Percentiles rank a stretch among this genome's conserved stretches.
Evolutionary conservation across 2,113 vertebrate species (phyloP).

Genomic region (Cyphomyrus discorhynchus): DNA sequence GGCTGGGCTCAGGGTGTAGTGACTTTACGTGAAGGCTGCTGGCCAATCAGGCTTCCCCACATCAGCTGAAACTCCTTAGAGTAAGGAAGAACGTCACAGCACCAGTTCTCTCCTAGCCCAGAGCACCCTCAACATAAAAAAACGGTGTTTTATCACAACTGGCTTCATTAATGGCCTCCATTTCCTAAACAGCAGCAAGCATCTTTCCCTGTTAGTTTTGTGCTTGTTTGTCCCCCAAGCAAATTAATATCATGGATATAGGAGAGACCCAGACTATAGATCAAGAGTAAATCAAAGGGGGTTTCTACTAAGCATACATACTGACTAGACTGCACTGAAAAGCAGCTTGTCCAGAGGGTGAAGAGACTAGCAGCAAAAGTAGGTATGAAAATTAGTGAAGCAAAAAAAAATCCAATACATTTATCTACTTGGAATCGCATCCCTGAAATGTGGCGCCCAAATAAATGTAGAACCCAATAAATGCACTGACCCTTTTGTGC

Average conservation of each 20-base stretch:
- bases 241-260: not conserved
- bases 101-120: not conserved
- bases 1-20: constrained; percentile 8
- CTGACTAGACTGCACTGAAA: not conserved
- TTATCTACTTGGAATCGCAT: not conserved
- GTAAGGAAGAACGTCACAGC: not conserved
- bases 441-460: not conserved
- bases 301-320: not conserved
- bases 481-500: constrained; percentile 9
- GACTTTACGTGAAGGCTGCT: not conserved
- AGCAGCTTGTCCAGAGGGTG: not conserved
- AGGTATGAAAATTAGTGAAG: not conserved
- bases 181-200: not conserved
- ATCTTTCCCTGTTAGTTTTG: constrained; percentile 13
- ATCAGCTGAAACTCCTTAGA: not conserved
- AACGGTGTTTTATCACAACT: not conserved
- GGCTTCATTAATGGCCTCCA: constrained; percentile 7
- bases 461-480: not conserved
- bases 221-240: constrained; percentile 2
- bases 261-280: not conserved
- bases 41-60: not conserved
- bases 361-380: not conserved
- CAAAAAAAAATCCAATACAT: not conserved
- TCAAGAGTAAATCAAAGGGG: not conserved
- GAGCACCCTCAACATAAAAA: not conserved